These are phyloP conservation scores for Drusus annulatus DNA, from an alignment of 1,140 invertebrate genomes.

Conservation along the genomic window DNA sequence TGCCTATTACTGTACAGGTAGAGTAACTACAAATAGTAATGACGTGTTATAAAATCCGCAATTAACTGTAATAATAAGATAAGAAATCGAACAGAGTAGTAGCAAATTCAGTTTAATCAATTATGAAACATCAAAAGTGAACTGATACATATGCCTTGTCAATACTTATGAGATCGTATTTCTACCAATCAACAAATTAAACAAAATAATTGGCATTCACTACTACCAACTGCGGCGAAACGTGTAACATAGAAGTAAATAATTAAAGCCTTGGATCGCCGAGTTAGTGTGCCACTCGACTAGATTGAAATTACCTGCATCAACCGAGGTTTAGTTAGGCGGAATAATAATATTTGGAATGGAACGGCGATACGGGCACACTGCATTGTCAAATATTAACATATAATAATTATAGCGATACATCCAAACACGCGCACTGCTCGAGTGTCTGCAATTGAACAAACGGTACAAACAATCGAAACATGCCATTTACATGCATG, in stretches of 20 bases:
- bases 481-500: neutral
- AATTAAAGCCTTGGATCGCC: neutral
- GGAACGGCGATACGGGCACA: constrained; percentile 1
- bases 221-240: neutral
- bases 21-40: too few relatives aligned
- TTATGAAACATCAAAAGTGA: neutral
- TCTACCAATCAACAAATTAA: constrained; percentile 8
- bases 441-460: too few relatives aligned
- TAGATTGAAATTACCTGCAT: constrained; percentile 5
- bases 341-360: neutral
- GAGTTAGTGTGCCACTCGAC: constrained; percentile 11
- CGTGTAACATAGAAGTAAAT: neutral
- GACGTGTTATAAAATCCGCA: neutral
- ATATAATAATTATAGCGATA: neutral
- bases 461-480: too few relatives aligned
- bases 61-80: constrained; percentile 2
- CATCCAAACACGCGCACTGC: neutral
- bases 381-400: neutral
- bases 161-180: neutral
- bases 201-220: constrained; percentile 1
- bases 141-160: neutral
- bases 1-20: too few relatives aligned
- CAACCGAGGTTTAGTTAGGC: neutral
- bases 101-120: neutral
- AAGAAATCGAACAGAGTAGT: neutral